Conservation (phyloP, 2,888 invertebrate species). For the Metalampra italica region DNA sequence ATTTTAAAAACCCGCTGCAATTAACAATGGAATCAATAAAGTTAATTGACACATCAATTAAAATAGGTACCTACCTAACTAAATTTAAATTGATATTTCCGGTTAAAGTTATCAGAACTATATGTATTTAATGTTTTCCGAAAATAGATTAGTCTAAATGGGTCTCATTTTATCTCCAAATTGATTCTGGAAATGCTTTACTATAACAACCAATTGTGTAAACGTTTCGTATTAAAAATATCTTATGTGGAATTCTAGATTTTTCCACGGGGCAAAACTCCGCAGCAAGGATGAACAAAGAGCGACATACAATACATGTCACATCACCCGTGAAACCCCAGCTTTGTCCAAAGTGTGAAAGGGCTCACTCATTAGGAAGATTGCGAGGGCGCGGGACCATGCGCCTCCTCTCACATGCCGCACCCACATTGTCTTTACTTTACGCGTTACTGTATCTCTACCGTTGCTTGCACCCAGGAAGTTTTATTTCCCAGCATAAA, state of each 20-base stretch:
- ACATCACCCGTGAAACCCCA: slow-evolving; percentile 71
- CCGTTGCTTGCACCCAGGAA: slow-evolving; percentile 53
- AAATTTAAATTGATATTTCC: slow-evolving; percentile 22
- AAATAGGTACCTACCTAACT: too few relatives aligned
- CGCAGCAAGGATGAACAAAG: slow-evolving; percentile 52
- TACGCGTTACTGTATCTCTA: slow-evolving; percentile 47
- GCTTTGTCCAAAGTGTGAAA: slow-evolving; percentile 74
- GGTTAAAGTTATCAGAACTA: slow-evolving; percentile 15
- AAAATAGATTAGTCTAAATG: slow-evolving; percentile 8
- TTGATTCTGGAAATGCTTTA: background rate
- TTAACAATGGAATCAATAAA: background rate
- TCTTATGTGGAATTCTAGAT: too few relatives aligned
- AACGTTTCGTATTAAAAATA: background rate
- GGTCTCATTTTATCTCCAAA: background rate
- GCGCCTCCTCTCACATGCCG: slow-evolving; percentile 46
- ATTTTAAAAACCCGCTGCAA: background rate
- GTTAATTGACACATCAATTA: slow-evolving; percentile 1
- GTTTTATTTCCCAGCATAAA: slow-evolving; percentile 53
- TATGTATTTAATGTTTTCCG: slow-evolving; percentile 7
- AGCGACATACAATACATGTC: slow-evolving; percentile 58
- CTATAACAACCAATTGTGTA: background rate
- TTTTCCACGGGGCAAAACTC: slow-evolving; percentile 29
- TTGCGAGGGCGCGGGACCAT: slow-evolving; percentile 66
- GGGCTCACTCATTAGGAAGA: slow-evolving; percentile 78
- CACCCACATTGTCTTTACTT: slow-evolving; percentile 54